A percentile compares a stretch with the other conserved stretches of the same genome.
Conservation (phyloP, 2,888 invertebrate genomes). For the Cetonia aurata region DNA sequence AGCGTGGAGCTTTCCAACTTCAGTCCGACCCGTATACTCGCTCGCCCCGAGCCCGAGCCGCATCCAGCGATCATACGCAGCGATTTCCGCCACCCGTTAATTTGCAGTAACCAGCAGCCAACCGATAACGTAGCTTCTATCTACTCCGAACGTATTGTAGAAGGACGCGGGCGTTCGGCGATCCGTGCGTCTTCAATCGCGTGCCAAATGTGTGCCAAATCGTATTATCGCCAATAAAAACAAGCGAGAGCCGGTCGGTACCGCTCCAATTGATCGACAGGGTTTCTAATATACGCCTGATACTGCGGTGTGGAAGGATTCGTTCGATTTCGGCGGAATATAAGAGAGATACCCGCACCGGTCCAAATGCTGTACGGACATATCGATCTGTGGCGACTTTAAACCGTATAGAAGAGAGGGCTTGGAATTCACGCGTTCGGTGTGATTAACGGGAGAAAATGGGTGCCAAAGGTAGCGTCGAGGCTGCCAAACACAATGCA, state of each 20-base stretch:
- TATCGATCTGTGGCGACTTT: conserved; percentile 30
- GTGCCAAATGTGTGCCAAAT: conserved; percentile 50
- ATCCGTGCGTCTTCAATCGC: conserved; percentile 52
- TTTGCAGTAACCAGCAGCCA: too few species aligned
- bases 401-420: conserved; percentile 10
- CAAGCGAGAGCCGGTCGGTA: conserved; percentile 8
- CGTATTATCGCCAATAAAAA: conserved; percentile 12
- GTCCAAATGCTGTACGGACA: conserved; percentile 4
- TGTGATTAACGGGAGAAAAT: conserved; percentile 64
- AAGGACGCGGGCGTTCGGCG: conserved; percentile 28
- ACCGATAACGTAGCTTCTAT: neutral
- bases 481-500: conserved; percentile 84
- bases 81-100: conserved; percentile 37
- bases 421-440: neutral
- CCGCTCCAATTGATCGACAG: too few species aligned
- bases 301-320: neutral
- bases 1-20: conserved; percentile 60
- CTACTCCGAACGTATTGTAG: neutral
- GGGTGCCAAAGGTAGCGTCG: conserved; percentile 87
- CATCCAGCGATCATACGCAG: conserved; percentile 36
- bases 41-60: conserved; percentile 56
- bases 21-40: conserved; percentile 65
- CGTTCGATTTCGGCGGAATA: neutral
- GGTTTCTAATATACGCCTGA: too few species aligned
- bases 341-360: neutral